These are phyloP conservation scores for Calidris pugnax DNA, from an alignment of 2,113 vertebrate species.

Conservation along the genomic window DNA sequence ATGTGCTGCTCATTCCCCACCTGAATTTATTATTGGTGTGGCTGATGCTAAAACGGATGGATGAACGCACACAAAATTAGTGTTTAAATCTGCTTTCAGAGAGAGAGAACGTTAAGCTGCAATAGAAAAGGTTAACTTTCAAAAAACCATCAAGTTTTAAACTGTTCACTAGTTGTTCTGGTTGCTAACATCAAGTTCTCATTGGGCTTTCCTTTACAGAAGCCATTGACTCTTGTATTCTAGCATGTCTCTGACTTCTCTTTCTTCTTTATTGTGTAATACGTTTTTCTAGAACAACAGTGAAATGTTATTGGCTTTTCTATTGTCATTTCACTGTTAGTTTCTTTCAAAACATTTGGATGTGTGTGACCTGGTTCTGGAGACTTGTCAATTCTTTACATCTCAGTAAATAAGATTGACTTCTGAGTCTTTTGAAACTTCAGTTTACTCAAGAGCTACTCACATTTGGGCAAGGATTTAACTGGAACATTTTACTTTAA, in stretches of 20 bases:
- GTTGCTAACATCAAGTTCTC: background rate
- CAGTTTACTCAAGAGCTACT: background rate
- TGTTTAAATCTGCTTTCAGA: background rate
- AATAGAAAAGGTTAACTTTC: background rate
- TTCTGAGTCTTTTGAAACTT: background rate
- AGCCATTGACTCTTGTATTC: background rate
- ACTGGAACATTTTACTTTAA: background rate
- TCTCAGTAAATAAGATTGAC: background rate
- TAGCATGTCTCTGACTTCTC: background rate
- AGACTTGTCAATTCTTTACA: background rate
- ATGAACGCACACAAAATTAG: background rate
- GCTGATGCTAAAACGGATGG: background rate
- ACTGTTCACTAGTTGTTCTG: background rate
- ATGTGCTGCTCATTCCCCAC: background rate
- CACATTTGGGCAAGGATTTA: background rate
- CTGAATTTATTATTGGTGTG: background rate
- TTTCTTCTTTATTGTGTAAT: background rate
- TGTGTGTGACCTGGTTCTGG: background rate
- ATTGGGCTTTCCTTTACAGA: background rate
- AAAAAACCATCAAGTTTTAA: background rate
- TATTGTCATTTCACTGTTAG: background rate
- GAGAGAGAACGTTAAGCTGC: background rate
- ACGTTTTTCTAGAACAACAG: background rate
- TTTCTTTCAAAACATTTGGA: background rate
- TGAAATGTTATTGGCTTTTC: background rate